phyloP scores from a whole-genome alignment of 2,113 vertebrate species.

The Rutilus rutilus region DNA sequence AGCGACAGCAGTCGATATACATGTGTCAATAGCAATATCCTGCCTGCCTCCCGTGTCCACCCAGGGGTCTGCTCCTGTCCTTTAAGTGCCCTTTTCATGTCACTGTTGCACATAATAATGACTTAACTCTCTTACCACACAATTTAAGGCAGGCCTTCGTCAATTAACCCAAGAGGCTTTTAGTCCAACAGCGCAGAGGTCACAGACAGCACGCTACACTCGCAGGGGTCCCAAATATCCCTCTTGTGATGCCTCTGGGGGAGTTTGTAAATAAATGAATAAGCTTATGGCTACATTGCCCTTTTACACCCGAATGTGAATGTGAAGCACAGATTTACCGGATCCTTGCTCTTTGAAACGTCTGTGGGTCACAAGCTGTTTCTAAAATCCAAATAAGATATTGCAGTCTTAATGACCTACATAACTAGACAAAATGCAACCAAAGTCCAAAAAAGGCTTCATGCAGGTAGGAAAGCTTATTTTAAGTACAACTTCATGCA shows the following conservation, averaged over 20 bases:
- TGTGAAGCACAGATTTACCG: not conserved
- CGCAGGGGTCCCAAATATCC: slow-evolving; percentile 1
- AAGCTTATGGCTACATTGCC: not conserved
- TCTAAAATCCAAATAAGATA: slow-evolving; percentile 62
- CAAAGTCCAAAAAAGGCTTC: slow-evolving; percentile 7
- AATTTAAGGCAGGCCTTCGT: slow-evolving; percentile 73
- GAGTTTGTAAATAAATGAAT: slow-evolving; percentile 3
- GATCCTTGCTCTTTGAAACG: slow-evolving; percentile 19
- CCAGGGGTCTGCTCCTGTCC: slow-evolving; percentile 12
- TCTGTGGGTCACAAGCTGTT: not conserved
- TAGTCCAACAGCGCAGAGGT: slow-evolving; percentile 53
- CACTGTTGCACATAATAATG: slow-evolving; percentile 65
- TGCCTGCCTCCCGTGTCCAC: slow-evolving; percentile 56
- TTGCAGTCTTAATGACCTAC: slow-evolving; percentile 76
- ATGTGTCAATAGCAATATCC: slow-evolving; percentile 63
- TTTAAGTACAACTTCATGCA: not conserved
- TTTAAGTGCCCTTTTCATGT: slow-evolving; percentile 53
- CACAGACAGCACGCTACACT: slow-evolving; percentile 22
- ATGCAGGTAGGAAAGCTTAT: not conserved
- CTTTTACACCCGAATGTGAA: not conserved
- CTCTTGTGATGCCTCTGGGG: not conserved
- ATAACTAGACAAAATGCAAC: slow-evolving; percentile 60
- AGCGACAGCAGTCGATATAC: slow-evolving; percentile 35
- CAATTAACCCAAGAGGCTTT: slow-evolving; percentile 68
- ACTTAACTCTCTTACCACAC: slow-evolving; percentile 68